These are phyloP conservation scores for Plebejus melissa DNA, from an alignment of 2,888 invertebrate species.

Conservation along the genomic window DNA sequence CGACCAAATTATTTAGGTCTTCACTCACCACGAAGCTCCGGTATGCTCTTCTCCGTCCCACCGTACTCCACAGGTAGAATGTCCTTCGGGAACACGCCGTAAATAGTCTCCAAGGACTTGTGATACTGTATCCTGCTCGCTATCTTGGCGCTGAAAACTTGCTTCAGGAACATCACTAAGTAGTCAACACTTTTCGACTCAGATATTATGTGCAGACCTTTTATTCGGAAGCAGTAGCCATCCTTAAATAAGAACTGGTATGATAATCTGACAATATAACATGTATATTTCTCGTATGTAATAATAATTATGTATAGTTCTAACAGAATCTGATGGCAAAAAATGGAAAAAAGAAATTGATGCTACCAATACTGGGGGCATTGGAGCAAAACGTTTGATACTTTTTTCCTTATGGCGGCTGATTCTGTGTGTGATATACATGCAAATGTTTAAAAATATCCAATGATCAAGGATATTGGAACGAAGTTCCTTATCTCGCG, in stretches of 20 bases:
- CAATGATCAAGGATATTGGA: too few species aligned
- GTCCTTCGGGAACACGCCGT: conserved; percentile 14
- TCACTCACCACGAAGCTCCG: conserved; percentile 7
- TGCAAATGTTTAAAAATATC: too few species aligned
- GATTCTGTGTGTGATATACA: too few species aligned
- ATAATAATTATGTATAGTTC: too few species aligned
- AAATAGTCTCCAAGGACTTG: background rate
- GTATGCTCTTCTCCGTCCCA: conserved; percentile 4
- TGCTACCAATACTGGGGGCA: too few species aligned
- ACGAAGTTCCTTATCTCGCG: too few species aligned
- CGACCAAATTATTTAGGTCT: too few species aligned
- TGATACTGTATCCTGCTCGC: conserved; percentile 1
- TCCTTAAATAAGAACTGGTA: background rate
- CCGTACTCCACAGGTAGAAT: conserved; percentile 18
- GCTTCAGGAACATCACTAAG: conserved; percentile 1
- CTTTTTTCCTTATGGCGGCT: too few species aligned
- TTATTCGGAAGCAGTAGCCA: conserved; percentile 18
- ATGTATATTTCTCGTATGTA: too few species aligned
- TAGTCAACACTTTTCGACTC: conserved; percentile 11
- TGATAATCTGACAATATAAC: background rate
- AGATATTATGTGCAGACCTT: conserved; percentile 3
- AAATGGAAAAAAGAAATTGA: too few species aligned
- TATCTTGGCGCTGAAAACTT: conserved; percentile 10
- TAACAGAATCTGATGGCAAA: too few species aligned
- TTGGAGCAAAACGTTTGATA: too few species aligned